Evolutionary conservation across 2,113 vertebrate species (phyloP), one percentile per base, ranked within the genome.

Genomic region (Arenaria interpres): DNA sequence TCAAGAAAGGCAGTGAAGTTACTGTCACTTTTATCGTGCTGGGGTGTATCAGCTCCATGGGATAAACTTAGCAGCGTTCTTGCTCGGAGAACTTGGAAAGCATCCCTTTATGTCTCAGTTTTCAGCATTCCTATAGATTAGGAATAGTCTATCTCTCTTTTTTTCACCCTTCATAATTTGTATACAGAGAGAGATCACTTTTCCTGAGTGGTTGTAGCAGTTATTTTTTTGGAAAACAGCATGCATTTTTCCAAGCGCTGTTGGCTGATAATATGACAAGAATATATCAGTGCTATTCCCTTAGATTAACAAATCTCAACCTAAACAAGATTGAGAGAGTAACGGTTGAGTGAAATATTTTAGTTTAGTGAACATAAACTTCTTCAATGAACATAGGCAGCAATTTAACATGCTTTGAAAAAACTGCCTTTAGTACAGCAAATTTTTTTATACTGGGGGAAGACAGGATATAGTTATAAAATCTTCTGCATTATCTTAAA

Each of bases 191-290:
- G 64, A 72, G 72, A 78, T 50, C n/a, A 43, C 30, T 92, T 92
- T 91, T 57, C 73, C 51, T 35, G 16, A 75, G 32, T 74, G 60
- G 46, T 89, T 59, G 28, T 81, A 67, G 50, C 7, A 75, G 51
- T 51, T 75, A 16, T n/a, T 57, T 78, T 72, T 89, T 90, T 92
- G 39, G 79, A 89, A 92, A 96, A 92, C 56, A 91, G 8, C 37
- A 43, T 43, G 16, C 64, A 87, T 96, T 97, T 96, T 95, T 95
- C 73, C 48, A 72, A 67, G 72, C 1, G 8, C 10, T 81, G 12
- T 91, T 95, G 75, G 66, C 73, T 85, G 86, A 51, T 50, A 63
- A 67, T 37, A 39, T 33, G 59, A 83, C 27, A 90, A 39, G 73
- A 71, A 76, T 74, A 56, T 30, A 71, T 5, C 30, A 81, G 15